These are phyloP conservation scores for Caracal caracal DNA, from an alignment of 2,113 vertebrate genomes.

Conservation along the genomic window DNA sequence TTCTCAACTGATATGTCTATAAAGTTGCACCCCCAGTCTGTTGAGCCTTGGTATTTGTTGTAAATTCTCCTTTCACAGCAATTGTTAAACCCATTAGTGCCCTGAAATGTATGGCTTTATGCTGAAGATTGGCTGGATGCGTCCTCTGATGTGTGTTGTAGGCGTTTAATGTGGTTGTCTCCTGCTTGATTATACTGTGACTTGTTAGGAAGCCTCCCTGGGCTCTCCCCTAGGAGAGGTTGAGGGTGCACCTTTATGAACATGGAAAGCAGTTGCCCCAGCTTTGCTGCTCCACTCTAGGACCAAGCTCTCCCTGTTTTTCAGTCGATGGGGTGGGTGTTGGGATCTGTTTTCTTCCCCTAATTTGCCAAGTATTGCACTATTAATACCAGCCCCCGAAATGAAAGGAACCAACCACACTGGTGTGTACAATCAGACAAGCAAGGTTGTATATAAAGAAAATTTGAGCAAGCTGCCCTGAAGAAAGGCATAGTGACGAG, in stretches of 20 bases:
- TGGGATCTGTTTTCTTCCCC: constrained; percentile 57
- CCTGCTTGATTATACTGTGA: constrained; percentile 76
- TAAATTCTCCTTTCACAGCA: constrained; percentile 84
- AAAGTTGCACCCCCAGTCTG: constrained; percentile 86
- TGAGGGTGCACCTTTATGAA: constrained; percentile 87
- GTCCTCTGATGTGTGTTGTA: constrained; percentile 85
- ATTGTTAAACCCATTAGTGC: constrained; percentile 80
- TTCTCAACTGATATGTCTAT: constrained; percentile 74
- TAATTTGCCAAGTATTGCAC: constrained; percentile 88
- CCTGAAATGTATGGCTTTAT: constrained; percentile 85
- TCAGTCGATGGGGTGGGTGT: constrained; percentile 70
- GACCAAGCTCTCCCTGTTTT: constrained; percentile 53
- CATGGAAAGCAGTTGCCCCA: constrained; percentile 70
- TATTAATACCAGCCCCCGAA: constrained; percentile 83
- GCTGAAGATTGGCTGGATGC: constrained; percentile 79
- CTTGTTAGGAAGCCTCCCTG: constrained; percentile 82
- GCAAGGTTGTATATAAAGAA: constrained; percentile 86
- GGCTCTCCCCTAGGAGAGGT: constrained; percentile 79
- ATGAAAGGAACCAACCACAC: constrained; percentile 80
- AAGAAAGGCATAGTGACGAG: constrained; percentile 91
- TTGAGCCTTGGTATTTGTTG: constrained; percentile 82
- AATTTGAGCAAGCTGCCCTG: constrained; percentile 89
- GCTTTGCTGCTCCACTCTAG: constrained; percentile 11
- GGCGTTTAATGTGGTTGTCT: constrained; percentile 83
- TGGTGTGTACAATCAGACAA: constrained; percentile 84